A percentile compares a stretch with the other conserved stretches of the same genome.
Evolutionary conservation across 1,140 invertebrate species (phyloP).

Genomic region (Sesamia nonagrioides): DNA sequence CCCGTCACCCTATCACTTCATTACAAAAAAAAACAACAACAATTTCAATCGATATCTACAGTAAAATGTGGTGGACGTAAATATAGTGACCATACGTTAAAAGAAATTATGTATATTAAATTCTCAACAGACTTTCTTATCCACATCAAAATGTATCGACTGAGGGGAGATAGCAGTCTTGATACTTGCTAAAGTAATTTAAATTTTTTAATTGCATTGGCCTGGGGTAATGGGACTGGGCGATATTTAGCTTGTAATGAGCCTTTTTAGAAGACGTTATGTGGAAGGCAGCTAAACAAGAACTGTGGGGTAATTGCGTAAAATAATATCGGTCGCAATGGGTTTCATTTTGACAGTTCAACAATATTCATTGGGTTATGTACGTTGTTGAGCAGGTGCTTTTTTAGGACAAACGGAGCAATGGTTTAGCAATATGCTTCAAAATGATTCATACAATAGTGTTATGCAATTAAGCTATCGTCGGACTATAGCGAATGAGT

Average conservation of each 20-base stretch:
- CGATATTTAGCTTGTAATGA: too few species aligned
- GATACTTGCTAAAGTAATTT: slow-evolving; percentile 63
- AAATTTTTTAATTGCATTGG: neutral
- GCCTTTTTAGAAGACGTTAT: neutral
- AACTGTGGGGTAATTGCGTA: neutral
- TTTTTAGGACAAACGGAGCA: too few species aligned
- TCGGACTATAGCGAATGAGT: too few species aligned
- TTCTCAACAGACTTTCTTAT: slow-evolving; percentile 86
- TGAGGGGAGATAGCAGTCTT: slow-evolving; percentile 57
- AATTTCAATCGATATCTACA: slow-evolving; percentile 31
- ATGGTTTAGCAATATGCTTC: too few species aligned
- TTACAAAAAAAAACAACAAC: neutral
- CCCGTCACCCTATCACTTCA: neutral
- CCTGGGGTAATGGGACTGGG: neutral
- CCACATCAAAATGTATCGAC: slow-evolving; percentile 75
- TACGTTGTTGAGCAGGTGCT: too few species aligned
- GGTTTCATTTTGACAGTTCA: too few species aligned
- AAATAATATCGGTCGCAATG: too few species aligned
- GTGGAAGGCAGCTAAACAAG: slow-evolving; percentile 20
- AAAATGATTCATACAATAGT: too few species aligned
- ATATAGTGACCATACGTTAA: slow-evolving; percentile 65
- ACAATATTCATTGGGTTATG: too few species aligned
- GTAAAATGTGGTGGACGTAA: slow-evolving; percentile 2
- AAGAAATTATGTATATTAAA: slow-evolving; percentile 85
- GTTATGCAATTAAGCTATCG: too few species aligned